Base-by-base conservation (phyloP, 2,797 vertebrate species). In the Hyperoplus immaculatus region DNA sequence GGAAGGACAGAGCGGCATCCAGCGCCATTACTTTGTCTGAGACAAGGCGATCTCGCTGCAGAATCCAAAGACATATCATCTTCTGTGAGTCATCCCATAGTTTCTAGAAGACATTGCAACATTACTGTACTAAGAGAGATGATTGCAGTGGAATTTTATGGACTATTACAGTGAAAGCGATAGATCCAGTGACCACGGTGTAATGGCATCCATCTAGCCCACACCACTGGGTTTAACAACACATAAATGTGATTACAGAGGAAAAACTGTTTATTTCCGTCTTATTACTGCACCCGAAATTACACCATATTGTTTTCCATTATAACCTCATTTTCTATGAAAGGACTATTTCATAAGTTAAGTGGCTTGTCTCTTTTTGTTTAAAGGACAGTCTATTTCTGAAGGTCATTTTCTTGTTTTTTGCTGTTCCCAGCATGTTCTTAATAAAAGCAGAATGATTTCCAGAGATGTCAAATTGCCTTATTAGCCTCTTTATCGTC, bases 141-240 rank as follows among this genome's bases (percentile, higher is more conserved):
- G 92, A 94, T 94, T 89, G 84, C 85, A 69, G 71, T 54, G 50
- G 82, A 87, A 81, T 85, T 92, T 92, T 94, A 93, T 94, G 81
- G 89, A 89, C 90, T 90, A 81, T 94, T 92, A 91, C 81, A 82
- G 80, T 57, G 63, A 84, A 74, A 88, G 82, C 46, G 47, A 89
- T 88, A 83, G 82, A 79, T 83, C 75, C 41, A 70, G 79, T 88
- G 86, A 85, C 89, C 87, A 79, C 76, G 74, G 67, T 83, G 82
- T 80, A 81, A 87, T 82, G 74, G 68, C 87, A 84, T 81, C 75
- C 73, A 79, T 91, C 84, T 76, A 57, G 62, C 47, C 59, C 58
- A 77, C 78, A 47, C 71, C 65, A 67, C 70, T 66, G 73, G 51
- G 66, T 90, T 89, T 81, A 85, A 83, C 86, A 83, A 74, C 64